Conservation (phyloP, 1,140 invertebrate genomes). For the Olivierus martensii region DNA sequence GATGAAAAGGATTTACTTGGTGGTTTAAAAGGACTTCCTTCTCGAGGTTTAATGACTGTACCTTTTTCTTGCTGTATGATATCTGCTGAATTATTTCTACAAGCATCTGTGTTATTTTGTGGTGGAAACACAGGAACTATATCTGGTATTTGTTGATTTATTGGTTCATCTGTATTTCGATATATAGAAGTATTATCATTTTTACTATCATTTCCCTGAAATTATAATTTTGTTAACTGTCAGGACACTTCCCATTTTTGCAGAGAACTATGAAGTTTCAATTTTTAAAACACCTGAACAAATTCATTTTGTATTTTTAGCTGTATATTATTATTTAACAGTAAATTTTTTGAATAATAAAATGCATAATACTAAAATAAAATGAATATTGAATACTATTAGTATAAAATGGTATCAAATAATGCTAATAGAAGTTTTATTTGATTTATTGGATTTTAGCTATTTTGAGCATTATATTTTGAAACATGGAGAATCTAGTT, state of each 20-base stretch:
- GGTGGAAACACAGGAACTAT: slow-evolving; percentile 3
- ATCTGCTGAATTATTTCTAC: too few species aligned
- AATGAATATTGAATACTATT: too few species aligned
- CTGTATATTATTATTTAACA: too few species aligned
- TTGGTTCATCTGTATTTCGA: slow-evolving; percentile 4
- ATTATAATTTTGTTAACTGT: neutral
- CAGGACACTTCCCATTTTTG: neutral
- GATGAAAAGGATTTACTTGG: slow-evolving; percentile 3
- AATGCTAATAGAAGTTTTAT: too few species aligned
- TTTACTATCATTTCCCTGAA: neutral
- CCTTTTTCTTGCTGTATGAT: slow-evolving; percentile 1
- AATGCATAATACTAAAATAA: too few species aligned
- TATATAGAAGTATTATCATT: neutral
- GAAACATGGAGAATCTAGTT: too few species aligned
- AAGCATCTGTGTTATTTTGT: too few species aligned
- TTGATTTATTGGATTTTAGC: too few species aligned
- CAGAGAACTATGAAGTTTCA: neutral
- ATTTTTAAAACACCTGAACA: neutral
- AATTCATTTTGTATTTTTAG: neutral
- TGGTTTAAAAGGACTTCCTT: slow-evolving; percentile 19
- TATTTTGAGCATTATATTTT: too few species aligned
- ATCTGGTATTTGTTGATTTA: slow-evolving; percentile 12
- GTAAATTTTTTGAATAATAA: too few species aligned
- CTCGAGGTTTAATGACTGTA: slow-evolving; percentile 11
- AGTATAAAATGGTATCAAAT: too few species aligned